Evolutionary conservation across 2,888 invertebrate species (phyloP), one percentile per base, ranked within the genome.

Genomic region (Exocentrus adspersus): DNA sequence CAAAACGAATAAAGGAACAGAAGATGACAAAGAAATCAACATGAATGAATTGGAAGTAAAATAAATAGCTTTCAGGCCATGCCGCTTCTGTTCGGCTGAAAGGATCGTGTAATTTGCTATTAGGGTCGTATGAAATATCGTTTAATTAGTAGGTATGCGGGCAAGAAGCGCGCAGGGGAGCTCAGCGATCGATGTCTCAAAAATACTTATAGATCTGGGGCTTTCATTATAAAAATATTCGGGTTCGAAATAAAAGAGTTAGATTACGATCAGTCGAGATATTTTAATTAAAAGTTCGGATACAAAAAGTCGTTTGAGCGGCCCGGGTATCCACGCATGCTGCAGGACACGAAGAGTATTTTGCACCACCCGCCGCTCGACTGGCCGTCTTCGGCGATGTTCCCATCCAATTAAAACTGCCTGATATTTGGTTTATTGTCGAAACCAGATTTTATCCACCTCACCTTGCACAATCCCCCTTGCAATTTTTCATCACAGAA

Each of bases 361-460:
- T 80, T 78, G 79, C 80, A 80, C 81, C 80, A 81, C 80, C 80
- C 80, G 80, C 78, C 74, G 81, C 74, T 76, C 74, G 73, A 64
- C 74, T 74, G 73, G 78, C 74, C 73, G 68, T 72, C 72, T 67
- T 75, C 71, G 68, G 53, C 69, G 72, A 72, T 75, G 80, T 80
- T 80, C 80, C 79, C 81, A 80, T 79, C 81, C 81, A 81, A 81
- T 81, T 81, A 81, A 80, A 78, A 75, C 73, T 74, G 75, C 77
- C 77, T 77, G 78, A 78, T 78, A 78, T 80, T 80, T 78, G 75
- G 78, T 79, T 80, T 80, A 80, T 80, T 80, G 79, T 77, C 78
- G 75, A 77, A 79, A 80, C 80, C 78, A 75, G 79, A 79, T 79
- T 78, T 78, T 78, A 78, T 78, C 76, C 76, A 70, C 72, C 64